Evolutionary conservation across 2,888 invertebrate genomes (phyloP), one percentile per base, ranked within the genome.

Genomic region (Sphinx pinastri): DNA sequence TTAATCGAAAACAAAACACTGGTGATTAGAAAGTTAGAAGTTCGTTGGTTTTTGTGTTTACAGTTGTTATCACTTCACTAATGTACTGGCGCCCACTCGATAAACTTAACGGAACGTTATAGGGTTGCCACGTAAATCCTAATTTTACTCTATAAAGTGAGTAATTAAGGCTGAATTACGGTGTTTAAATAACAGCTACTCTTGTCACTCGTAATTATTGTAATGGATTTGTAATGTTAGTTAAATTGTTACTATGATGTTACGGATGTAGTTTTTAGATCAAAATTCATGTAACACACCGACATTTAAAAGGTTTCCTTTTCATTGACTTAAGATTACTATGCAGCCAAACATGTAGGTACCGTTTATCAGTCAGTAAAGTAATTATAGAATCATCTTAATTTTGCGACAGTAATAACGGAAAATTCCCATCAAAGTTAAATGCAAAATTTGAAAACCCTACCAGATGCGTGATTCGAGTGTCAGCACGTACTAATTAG

Each of bases 1-100:
- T 49, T 63, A 63, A 63, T 63, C 45, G 19, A 63, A 63, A 63
- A 63, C 47, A 63, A 63, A 63, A 63, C 63, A 63, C 47, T 19
- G 16, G 63, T 47, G 63, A 63, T 7, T 49, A 49, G 47, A 63
- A 47, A 63, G 63, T 16, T 47, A 63, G 3, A 63, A 47, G 47
- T 47, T 60, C 16, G n/a, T 47, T 60, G 47, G 45, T 60, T 47
- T 60, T 47, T 47, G 45, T 60, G 60, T 60, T 16, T 19, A 19
- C 19, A 55, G 19, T 19, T 55, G 55, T 60, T 60, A 60, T 60
- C 47, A 47, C 12, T 16, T 12, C 16, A 60, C 60, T 60, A 60
- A 60, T 60, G 16, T 47, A 45, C 16, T 45, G 60, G 31, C 47
- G 60, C 47, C 60, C 19, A 60, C 60, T 16, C 45, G 45, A 55